Percentiles rank a stretch among this genome's conserved stretches.
Evolutionary conservation across 2,113 vertebrate genomes (phyloP).

Genomic region (Podarcis cretensis): DNA sequence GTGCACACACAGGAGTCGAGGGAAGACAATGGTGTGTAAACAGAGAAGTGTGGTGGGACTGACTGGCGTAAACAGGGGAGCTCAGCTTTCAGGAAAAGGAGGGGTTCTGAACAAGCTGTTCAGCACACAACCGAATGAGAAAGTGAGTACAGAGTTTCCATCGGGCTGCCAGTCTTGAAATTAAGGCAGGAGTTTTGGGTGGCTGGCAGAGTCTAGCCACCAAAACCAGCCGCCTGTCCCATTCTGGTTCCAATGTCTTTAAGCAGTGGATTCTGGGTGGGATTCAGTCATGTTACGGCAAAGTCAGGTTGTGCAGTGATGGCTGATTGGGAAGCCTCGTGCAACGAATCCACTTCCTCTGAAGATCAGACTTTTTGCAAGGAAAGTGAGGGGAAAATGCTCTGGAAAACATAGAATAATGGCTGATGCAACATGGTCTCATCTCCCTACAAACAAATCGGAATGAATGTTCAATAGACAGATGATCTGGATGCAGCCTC

Average conservation of each 20-base stretch:
- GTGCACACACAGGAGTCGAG: not conserved
- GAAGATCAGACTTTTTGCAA: no score
- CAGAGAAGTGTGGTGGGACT: slow-evolving; percentile 25
- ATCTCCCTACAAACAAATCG: no score
- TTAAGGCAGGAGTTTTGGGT: not conserved
- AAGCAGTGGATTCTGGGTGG: not conserved
- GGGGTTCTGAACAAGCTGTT: not conserved
- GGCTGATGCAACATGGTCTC: no score
- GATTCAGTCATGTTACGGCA: no score
- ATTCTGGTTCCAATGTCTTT: not conserved
- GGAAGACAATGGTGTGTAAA: slow-evolving; percentile 32
- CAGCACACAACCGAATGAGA: not conserved
- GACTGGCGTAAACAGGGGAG: not conserved
- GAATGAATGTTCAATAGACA: no score
- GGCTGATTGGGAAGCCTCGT: no score
- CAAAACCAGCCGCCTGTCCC: not conserved
- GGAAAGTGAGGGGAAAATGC: no score
- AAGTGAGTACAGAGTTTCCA: not conserved
- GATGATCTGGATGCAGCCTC: no score
- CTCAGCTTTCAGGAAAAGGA: not conserved
- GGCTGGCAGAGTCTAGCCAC: not conserved
- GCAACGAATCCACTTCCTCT: no score
- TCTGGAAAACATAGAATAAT: no score
- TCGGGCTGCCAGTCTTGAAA: not conserved
- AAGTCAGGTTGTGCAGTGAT: no score